Percentiles rank a stretch among this genome's conserved stretches.
Evolutionary conservation across 2,797 vertebrate genomes (phyloP).

Genomic region (Calcarius lapponicus): DNA sequence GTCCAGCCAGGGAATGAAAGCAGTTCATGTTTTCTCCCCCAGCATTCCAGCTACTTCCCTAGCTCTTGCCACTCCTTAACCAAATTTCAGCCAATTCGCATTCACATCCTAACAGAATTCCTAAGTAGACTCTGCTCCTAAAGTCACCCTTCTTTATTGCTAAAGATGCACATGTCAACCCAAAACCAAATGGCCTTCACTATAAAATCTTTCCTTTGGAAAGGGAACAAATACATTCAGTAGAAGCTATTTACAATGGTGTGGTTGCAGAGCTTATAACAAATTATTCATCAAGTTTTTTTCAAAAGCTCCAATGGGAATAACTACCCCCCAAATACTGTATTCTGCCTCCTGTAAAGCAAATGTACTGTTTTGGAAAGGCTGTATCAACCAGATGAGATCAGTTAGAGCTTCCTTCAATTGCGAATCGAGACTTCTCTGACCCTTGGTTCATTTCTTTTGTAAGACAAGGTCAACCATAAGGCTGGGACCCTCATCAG

Average conservation of each 20-base stretch:
- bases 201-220: neutral
- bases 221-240: neutral
- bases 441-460: neutral
- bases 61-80: neutral
- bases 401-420: neutral
- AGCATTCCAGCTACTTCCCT: neutral
- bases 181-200: neutral
- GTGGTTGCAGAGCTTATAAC: neutral
- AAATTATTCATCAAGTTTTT: neutral
- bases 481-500: neutral
- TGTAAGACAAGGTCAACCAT: neutral
- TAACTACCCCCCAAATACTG: neutral
- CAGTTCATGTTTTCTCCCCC: neutral
- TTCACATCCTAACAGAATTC: neutral
- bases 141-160: neutral
- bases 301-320: neutral
- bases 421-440: neutral
- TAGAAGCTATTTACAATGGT: neutral
- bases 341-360: neutral
- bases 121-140: neutral
- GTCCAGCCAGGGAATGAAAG: neutral
- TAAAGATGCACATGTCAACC: neutral
- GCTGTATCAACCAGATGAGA: neutral
- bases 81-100: neutral
- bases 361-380: neutral